Base-by-base conservation (phyloP, 1,140 invertebrate species). In the Drosophila quadrilineata region DNA sequence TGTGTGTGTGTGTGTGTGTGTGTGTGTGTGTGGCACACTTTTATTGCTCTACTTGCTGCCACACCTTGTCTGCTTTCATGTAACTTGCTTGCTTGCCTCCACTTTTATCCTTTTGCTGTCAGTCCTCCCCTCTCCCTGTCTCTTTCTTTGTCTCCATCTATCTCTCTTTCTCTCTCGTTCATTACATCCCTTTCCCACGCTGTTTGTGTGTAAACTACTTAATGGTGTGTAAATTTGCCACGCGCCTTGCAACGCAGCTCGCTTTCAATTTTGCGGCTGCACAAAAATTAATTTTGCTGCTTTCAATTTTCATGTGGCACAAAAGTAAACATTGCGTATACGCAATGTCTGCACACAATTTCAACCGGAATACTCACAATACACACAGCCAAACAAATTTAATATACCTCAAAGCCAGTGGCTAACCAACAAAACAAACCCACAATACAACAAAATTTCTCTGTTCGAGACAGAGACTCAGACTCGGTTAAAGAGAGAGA, bases 141-240 rank as follows among this genome's bases (percentile, higher is more conserved):
- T 2, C 26, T 4, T 31, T 40, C 33, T 17, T 10, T 40, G 28
- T 28, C 43, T 6, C 48, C 35, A 3, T 16, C 2, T 14, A 5
- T 36, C n/a, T 28, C 28, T 38, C 10, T 43, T 24, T 43, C 6
- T 52, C 4, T 50, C 6, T 50, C n/a, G n/a, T 72, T n/a, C n/a
- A n/a, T n/a, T n/a, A n/a, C n/a, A n/a, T n/a, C n/a, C n/a, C n/a
- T n/a, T n/a, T n/a, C n/a, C n/a, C n/a, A n/a, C n/a, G n/a, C 24
- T 43, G 22, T 45, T 24, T 80, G 72, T 75, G 76, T 84, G 74
- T 69, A 79, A 87, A 87, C 77, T 79, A 87, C 84, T 87, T 87
- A 87, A 87, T 87, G 84, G 77, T 77, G 84, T 87, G 84, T 87
- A 87, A 87, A 87, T 87, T 85, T 85, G 75, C 80, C 63, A 71